A percentile compares a stretch with the other conserved stretches of the same genome.
Conservation (phyloP, 30 jellyfish, hydroid and myxozoan species). For the Aurelia coerulea region DNA sequence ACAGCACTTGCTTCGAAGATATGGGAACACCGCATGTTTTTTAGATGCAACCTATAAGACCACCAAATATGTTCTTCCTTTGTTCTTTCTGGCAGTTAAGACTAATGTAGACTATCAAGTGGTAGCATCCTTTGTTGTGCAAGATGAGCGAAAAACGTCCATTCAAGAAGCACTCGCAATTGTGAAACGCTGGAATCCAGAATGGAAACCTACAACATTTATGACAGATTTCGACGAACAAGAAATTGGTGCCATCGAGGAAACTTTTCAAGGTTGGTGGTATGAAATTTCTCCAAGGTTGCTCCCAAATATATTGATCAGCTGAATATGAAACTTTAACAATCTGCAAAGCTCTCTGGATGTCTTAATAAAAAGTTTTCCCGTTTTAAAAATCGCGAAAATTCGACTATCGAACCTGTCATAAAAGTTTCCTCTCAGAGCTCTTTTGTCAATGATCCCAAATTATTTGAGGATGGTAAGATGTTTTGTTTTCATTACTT, state of each 20-base stretch:
- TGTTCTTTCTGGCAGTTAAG: slow-evolving; percentile 66
- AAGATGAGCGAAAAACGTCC: slow-evolving; percentile 44
- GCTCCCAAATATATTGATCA: too few species aligned
- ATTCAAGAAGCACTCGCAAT: slow-evolving; percentile 46
- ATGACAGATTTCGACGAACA: slow-evolving; percentile 53
- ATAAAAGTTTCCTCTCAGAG: too few species aligned
- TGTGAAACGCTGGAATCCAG: slow-evolving; percentile 72
- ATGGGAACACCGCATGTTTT: slow-evolving; percentile 48
- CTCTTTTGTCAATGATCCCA: too few species aligned
- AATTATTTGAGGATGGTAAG: too few species aligned
- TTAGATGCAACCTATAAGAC: slow-evolving; percentile 69
- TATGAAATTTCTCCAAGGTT: too few species aligned
- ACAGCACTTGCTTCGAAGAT: slow-evolving; percentile 60
- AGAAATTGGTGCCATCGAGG: slow-evolving; percentile 45
- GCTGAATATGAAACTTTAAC: too few species aligned
- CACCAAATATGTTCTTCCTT: slow-evolving; percentile 62
- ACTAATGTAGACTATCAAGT: slow-evolving; percentile 83
- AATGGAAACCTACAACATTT: slow-evolving; percentile 47
- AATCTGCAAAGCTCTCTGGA: too few species aligned
- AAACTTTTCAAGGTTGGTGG: slow-evolving; percentile 58
- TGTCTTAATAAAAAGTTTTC: too few species aligned
- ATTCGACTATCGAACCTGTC: too few species aligned
- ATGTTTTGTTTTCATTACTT: too few species aligned
- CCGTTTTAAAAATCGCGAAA: too few species aligned
- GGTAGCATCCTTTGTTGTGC: slow-evolving; percentile 71